Evolutionary conservation across 2,888 invertebrate genomes (phyloP), one percentile per base, ranked within the genome.

Genomic region (Apamea anceps): DNA sequence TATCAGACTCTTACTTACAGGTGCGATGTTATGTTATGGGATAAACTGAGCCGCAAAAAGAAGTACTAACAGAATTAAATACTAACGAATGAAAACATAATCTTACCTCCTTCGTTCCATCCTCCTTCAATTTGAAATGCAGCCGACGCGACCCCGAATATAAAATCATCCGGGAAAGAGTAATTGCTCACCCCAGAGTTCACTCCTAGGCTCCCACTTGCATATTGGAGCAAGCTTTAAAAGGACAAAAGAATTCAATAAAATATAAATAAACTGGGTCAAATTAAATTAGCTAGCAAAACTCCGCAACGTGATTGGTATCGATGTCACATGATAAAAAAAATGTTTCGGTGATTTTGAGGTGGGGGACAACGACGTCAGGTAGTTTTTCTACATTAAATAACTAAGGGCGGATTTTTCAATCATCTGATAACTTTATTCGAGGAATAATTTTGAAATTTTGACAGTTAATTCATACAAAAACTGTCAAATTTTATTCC

Each of bases 61-160:
- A 57, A 37, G 10, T n/a, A 72, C n/a, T 75, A 48, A 75, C 45
- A 76, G 1, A 74, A 28, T 21, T 3, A 2, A 15, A 75, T 32
- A 18, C 7, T 32, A 4, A 6, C 12, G 2, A 60, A 68, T 37
- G 12, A n/a, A 70, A 74, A 51, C 2, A 74, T 25, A 57, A 45
- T 4, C 28, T n/a, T 86, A 96, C 96, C 96, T 90, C 95, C 96
- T 89, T 91, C 94, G 86, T 97, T 96, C 97, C 97, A 97, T 80
- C 94, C 97, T 80, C 97, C 97, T 95, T 98, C 98, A 57, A 97
- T 97, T 95, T 98, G 98, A 93, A 97, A 97, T 81, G 98, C 97
- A 71, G 98, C 97, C 84, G 97, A 97, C 54, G 97, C 97, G 66
- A 97, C 96, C 67, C 98, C 98, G 88, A 98, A 97, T 72, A 97